phyloP scores from a whole-genome alignment of 2,113 vertebrate species.

The Reinhardtius hippoglossoides region DNA sequence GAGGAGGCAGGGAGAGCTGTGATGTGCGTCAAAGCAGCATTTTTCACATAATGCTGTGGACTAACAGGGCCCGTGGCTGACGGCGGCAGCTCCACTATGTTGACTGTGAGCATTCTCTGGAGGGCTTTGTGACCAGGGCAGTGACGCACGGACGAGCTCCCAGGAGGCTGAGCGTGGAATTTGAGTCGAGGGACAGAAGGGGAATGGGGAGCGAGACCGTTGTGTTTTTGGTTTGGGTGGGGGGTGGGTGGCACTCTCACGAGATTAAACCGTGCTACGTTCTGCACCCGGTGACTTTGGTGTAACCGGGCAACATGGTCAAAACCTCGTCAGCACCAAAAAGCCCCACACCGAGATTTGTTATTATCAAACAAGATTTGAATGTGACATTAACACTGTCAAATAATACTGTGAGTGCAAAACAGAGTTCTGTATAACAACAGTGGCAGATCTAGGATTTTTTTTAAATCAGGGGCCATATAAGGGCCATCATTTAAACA shows the following conservation, averaged over 20 bases:
- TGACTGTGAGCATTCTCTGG: constrained; percentile 42
- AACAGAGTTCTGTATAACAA: no score
- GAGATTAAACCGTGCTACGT: constrained; percentile 54
- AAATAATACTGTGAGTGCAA: no score
- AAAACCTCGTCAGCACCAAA: constrained; percentile 51
- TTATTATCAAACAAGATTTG: not conserved
- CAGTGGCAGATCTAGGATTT: no score
- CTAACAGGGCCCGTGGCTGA: not conserved
- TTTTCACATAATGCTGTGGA: constrained; percentile 36
- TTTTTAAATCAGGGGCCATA: no score
- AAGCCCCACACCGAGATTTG: constrained; percentile 10
- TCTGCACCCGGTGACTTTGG: constrained; percentile 41
- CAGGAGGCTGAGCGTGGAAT: constrained; percentile 64
- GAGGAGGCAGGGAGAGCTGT: constrained; percentile 10
- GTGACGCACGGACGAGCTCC: constrained; percentile 59
- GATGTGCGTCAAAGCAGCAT: constrained; percentile 30
- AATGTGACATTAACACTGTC: no score
- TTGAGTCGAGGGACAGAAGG: constrained; percentile 45
- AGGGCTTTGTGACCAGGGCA: constrained; percentile 58
- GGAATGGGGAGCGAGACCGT: not conserved
- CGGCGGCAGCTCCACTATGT: not conserved
- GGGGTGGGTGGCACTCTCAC: constrained; percentile 30
- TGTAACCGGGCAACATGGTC: constrained; percentile 65
- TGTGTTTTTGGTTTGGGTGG: not conserved
- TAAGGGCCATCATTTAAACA: no score